phyloP scores from a whole-genome alignment of 1,140 invertebrate genomes.

The Trichonephila inaurata region DNA sequence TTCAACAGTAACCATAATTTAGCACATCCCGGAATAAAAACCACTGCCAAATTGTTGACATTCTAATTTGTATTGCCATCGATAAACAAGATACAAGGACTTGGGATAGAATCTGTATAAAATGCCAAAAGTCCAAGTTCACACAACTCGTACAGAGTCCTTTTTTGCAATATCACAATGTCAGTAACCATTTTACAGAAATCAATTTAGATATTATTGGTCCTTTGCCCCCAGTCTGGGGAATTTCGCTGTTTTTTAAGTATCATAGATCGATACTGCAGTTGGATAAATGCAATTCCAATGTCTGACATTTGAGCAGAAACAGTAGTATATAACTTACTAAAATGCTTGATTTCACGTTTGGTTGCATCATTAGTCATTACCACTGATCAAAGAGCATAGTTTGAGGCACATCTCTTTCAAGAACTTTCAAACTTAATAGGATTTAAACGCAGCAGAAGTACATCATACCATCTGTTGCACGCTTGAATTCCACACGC shows the following conservation, averaged over 20 bases:
- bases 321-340: neutral
- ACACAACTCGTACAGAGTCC: neutral
- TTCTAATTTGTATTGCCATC: neutral
- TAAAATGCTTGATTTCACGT: conserved; percentile 25
- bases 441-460: no score
- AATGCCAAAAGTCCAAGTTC: neutral
- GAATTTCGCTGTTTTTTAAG: no score
- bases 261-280: conserved; percentile 15
- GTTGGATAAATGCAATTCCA: neutral
- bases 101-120: neutral
- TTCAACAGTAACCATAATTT: conserved; percentile 59
- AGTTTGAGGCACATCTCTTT: no score
- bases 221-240: neutral
- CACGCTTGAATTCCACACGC: no score
- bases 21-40: conserved; percentile 61
- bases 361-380: neutral
- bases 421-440: no score
- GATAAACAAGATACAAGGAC: neutral
- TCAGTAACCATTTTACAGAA: neutral
- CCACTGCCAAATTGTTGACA: neutral
- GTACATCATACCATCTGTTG: no score
- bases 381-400: neutral
- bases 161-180: neutral
- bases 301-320: neutral
- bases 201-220: neutral